Base-by-base conservation (phyloP, 2,797 vertebrate genomes). In the Leptoclinus maculatus region DNA sequence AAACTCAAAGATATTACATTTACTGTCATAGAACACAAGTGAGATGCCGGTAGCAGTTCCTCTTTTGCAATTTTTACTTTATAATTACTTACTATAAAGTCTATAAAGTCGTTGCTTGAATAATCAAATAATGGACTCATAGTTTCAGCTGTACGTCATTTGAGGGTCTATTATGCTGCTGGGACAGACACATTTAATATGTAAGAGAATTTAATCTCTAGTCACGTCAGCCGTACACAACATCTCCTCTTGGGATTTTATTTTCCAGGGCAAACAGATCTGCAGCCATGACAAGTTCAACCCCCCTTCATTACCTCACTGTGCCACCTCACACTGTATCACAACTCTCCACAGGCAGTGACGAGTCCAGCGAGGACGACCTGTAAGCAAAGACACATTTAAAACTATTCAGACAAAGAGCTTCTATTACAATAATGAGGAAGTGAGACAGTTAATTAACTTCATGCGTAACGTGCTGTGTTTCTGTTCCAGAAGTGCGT, bases 231-330 rank as follows among this genome's bases (percentile, higher is more conserved):
- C 8, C 34, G 29, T 10, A 23, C 19, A 38, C 16, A 7, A n/a
- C 12, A 45, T 54, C 7, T 21, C 29, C 12, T 25, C 4, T 21
- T 21, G 4, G 63, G 25, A 16, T 74, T 81, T 58, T 12, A 64
- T 60, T 67, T 76, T 71, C 36, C 70, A 84, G 80, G 74, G 59
- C 29, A 32, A 25, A 76, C 68, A 78, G n/a, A 88, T 88, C 83
- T 60, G 88, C 79, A 82, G 92, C 95, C 88, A 97, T 96, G 93
- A 86, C 90, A 56, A 80, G 90, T 54, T 87, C 95, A 27, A 90
- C 89, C 45, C 93, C 86, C 23, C 79, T 84, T n/a, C 84, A 64
- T 2, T 92, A 83, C 27, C 90, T 95, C 38, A 8, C 86, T 51
- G 62, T 83, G 13, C 67, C 91, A 21, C 91, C 90, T 75, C 92